Evolutionary conservation across 2,888 invertebrate genomes (phyloP).

Genomic region (Archips xylosteana): DNA sequence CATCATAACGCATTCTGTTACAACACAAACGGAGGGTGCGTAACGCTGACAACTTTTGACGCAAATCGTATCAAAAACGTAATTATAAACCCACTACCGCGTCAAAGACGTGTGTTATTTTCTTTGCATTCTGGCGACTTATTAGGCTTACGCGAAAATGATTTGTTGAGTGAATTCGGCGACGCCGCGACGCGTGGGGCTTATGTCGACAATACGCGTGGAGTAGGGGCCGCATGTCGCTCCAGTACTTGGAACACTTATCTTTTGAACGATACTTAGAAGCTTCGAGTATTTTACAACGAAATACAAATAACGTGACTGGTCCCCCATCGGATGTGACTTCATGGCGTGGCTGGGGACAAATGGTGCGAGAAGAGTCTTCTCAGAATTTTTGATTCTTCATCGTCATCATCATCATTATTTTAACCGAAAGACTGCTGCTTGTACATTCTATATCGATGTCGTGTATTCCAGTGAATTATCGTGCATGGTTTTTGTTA

Average conservation of each 20-base stretch:
- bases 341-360: too few species aligned
- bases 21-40: slow-evolving; percentile 8
- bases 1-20: slow-evolving; percentile 15
- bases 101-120: slow-evolving; percentile 8
- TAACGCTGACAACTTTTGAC: neutral
- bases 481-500: too few species aligned
- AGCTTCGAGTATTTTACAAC: neutral
- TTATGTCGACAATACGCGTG: neutral
- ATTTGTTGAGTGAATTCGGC: neutral
- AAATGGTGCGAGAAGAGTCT: too few species aligned
- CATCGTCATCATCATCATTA: too few species aligned
- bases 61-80: slow-evolving; percentile 7
- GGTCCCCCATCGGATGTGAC: too few species aligned
- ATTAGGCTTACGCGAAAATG: neutral
- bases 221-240: neutral
- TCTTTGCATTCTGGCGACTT: neutral
- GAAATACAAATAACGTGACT: neutral
- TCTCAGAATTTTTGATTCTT: too few species aligned
- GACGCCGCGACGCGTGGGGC: neutral
- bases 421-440: too few species aligned
- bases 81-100: neutral
- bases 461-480: too few species aligned
- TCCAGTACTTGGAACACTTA: neutral
- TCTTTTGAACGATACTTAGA: neutral
- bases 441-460: too few species aligned